A percentile compares a stretch with the other conserved stretches of the same genome.
These are phyloP conservation scores for Caloenas nicobarica DNA, from an alignment of 2,113 vertebrate genomes.

Conservation along the genomic window DNA sequence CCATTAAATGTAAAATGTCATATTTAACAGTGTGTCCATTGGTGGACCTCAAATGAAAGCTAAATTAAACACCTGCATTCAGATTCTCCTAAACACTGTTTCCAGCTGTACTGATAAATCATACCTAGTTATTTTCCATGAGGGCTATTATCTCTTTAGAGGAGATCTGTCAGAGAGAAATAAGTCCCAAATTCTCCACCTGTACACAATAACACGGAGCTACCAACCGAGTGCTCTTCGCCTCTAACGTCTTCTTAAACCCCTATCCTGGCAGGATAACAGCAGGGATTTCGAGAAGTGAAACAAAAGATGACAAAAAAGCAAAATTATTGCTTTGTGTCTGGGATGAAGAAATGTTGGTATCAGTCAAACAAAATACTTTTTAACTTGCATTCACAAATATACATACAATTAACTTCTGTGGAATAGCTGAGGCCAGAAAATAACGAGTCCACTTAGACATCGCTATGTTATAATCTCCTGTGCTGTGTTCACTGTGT, in stretches of 20 bases:
- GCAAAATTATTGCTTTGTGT: conserved; percentile 40
- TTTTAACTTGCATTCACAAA: conserved; percentile 36
- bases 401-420: conserved; percentile 43
- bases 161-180: background rate
- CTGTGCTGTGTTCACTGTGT: background rate
- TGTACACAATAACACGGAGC: background rate
- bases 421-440: conserved; percentile 12
- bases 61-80: conserved; percentile 32
- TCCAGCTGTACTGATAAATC: background rate
- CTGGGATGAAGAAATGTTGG: conserved; percentile 61
- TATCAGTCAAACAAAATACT: conserved; percentile 52
- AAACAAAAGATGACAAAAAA: conserved; percentile 58
- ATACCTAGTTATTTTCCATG: conserved; percentile 19
- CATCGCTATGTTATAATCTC: background rate
- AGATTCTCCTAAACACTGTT: background rate
- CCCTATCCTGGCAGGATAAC: conserved; percentile 40
- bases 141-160: conserved; percentile 13
- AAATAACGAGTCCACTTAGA: background rate
- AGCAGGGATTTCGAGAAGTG: conserved; percentile 61
- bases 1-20: background rate
- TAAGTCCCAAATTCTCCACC: background rate
- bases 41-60: background rate
- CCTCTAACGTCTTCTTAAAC: conserved; percentile 36
- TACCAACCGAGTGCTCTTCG: background rate
- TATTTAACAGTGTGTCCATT: background rate